Conservation (phyloP, 37 sponge, comb jelly and placozoan species). For the Mnemiopsis leidyi region DNA sequence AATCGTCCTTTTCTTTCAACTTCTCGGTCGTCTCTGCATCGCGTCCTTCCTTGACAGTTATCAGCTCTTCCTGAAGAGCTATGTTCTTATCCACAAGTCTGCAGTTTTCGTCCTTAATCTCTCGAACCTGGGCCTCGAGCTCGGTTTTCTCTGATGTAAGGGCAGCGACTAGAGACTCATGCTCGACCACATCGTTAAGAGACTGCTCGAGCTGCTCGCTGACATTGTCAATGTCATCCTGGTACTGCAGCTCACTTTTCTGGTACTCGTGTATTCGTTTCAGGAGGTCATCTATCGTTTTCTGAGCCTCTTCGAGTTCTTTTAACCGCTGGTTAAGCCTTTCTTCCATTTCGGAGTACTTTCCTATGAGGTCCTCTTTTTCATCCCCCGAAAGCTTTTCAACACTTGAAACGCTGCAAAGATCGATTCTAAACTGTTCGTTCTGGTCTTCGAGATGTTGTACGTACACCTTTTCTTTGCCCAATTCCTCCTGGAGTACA, state of each 20-base stretch:
- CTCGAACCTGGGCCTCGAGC: slow-evolving; percentile 28
- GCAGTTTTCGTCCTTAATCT: neutral
- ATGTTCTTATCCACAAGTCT: neutral
- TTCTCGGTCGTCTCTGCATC: neutral
- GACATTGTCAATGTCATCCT: neutral
- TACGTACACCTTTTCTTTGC: slow-evolving; percentile 19
- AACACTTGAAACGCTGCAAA: neutral
- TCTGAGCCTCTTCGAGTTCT: slow-evolving; percentile 55
- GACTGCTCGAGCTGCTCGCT: slow-evolving; percentile 42
- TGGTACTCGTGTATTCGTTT: neutral
- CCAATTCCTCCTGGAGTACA: slow-evolving; percentile 16
- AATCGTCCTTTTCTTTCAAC: neutral
- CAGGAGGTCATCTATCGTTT: slow-evolving; percentile 21
- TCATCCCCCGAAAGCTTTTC: slow-evolving; percentile 34
- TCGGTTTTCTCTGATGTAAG: slow-evolving; percentile 56
- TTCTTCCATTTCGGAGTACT: neutral
- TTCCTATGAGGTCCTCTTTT: slow-evolving; percentile 6
- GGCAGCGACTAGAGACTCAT: neutral
- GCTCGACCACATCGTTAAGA: neutral
- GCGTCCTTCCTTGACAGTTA: neutral
- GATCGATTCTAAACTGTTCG: slow-evolving; percentile 37
- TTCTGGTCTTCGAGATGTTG: slow-evolving; percentile 39
- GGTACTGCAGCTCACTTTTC: slow-evolving; percentile 8
- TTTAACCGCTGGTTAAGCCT: neutral
- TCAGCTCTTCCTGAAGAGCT: neutral